phyloP scores from a whole-genome alignment of 2,888 invertebrate species.

The Napeogenes sylphis region DNA sequence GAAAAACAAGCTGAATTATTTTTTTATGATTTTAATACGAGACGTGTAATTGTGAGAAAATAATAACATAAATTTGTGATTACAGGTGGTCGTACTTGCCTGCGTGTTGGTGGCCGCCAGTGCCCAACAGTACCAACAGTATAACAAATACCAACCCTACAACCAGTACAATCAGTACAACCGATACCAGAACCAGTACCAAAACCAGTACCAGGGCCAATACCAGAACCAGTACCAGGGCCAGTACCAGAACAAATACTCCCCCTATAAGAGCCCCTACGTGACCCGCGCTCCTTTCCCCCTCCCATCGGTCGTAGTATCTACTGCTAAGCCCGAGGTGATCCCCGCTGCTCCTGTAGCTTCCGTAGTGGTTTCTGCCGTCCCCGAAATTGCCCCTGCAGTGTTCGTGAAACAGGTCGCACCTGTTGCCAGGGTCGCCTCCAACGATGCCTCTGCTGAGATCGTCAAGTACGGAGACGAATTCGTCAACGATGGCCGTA shows the following conservation, averaged over 20 bases:
- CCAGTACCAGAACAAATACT: slow-evolving; percentile 18
- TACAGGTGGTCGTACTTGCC: slow-evolving; percentile 43
- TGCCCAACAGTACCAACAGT: slow-evolving; percentile 49
- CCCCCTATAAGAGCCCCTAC: slow-evolving; percentile 29
- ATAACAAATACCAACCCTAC: slow-evolving; percentile 22
- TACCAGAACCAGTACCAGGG: slow-evolving; percentile 14
- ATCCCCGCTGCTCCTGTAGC: slow-evolving; percentile 29
- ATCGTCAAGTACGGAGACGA: slow-evolving; percentile 59
- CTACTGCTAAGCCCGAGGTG: slow-evolving; percentile 30
- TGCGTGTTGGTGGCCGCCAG: slow-evolving; percentile 52
- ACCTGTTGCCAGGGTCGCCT: slow-evolving; percentile 30
- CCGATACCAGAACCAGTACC: slow-evolving; percentile 26
- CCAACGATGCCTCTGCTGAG: slow-evolving; percentile 42
- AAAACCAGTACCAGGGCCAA: slow-evolving; percentile 15
- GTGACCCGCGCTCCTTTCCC: slow-evolving; percentile 23
- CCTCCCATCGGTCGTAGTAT: slow-evolving; percentile 25
- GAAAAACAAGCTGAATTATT: slow-evolving; percentile 8
- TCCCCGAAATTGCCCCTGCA: slow-evolving; percentile 17
- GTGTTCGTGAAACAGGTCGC: slow-evolving; percentile 36
- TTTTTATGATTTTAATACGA: not conserved
- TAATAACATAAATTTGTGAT: slow-evolving; percentile 16
- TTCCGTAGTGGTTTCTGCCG: slow-evolving; percentile 4
- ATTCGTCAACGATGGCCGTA: slow-evolving; percentile 66
- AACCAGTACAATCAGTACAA: slow-evolving; percentile 26
- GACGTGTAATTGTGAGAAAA: slow-evolving; percentile 15